Percentiles rank a stretch among this genome's conserved stretches.
Evolutionary conservation across 2,888 invertebrate species (phyloP).

Genomic region (Stenodera caucasica): DNA sequence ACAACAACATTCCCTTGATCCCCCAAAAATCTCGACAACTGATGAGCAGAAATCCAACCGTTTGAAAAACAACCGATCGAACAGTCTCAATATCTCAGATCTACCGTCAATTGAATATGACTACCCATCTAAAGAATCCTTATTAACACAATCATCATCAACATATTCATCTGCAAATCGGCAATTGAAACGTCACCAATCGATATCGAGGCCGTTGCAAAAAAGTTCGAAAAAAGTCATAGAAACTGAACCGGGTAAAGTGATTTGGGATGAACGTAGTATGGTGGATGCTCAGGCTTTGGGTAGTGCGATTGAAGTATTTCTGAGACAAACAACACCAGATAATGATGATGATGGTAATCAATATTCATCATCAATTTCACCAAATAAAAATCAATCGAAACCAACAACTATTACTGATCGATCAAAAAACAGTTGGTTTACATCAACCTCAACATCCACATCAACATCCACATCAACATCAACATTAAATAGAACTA

Average conservation of each 20-base stretch:
- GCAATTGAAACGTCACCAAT: constrained; percentile 79
- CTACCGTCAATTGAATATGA: constrained; percentile 61
- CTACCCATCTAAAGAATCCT: no score
- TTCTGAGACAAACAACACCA: constrained; percentile 65
- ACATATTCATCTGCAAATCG: no score
- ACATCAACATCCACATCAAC: no score
- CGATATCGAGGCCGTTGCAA: constrained; percentile 55
- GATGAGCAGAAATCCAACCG: constrained; percentile 62
- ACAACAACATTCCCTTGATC: constrained; percentile 4
- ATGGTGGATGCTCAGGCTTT: constrained; percentile 79
- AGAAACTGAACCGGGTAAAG: constrained; percentile 56
- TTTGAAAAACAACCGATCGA: constrained; percentile 74
- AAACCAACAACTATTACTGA: constrained; percentile 35
- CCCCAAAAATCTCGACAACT: constrained; percentile 31
- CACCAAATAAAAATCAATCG: constrained; percentile 25
- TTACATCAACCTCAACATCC: constrained; percentile 54
- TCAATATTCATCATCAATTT: constrained; percentile 16
- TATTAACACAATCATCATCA: constrained; percentile 57
- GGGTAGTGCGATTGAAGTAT: constrained; percentile 83
- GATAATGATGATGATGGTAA: constrained; percentile 48
- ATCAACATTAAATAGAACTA: no score
- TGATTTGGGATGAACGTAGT: constrained; percentile 75
- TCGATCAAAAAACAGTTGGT: constrained; percentile 58
- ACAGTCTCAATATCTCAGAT: constrained; percentile 82
- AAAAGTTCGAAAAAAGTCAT: no score